Evolutionary conservation across 1,140 invertebrate species (phyloP).

Genomic region (Zelostemma sp.): DNA sequence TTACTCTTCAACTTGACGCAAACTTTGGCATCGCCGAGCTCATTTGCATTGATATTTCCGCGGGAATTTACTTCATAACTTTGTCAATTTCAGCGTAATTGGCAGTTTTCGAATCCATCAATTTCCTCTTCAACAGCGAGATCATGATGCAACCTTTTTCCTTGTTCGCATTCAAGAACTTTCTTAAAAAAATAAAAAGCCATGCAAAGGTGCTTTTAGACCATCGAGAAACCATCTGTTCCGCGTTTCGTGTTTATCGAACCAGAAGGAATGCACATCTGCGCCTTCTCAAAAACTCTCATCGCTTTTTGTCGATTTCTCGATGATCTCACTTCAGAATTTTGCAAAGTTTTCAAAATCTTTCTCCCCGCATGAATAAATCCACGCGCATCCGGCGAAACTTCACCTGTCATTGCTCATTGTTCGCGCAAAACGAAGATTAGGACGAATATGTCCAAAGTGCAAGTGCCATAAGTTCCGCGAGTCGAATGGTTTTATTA

Average conservation of each 20-base stretch:
- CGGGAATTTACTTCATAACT: background rate
- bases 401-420: background rate
- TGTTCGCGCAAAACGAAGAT: background rate
- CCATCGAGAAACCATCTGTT: too few relatives aligned
- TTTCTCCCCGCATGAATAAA: background rate
- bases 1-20: constrained; percentile 47
- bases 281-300: too few relatives aligned
- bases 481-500: constrained; percentile 40
- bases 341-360: background rate
- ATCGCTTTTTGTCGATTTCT: too few relatives aligned
- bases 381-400: background rate
- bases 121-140: background rate
- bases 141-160: too few relatives aligned
- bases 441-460: constrained; percentile 24
- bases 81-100: background rate
- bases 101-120: background rate
- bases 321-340: too few relatives aligned
- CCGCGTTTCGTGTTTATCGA: too few relatives aligned
- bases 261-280: too few relatives aligned
- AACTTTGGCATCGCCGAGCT: constrained; percentile 12
- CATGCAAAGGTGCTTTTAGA: too few relatives aligned
- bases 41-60: constrained; percentile 11
- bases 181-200: too few relatives aligned
- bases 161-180: too few relatives aligned
- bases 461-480: constrained; percentile 23